phyloP scores from a whole-genome alignment of 1,140 invertebrate genomes.

The Periplaneta americana region DNA sequence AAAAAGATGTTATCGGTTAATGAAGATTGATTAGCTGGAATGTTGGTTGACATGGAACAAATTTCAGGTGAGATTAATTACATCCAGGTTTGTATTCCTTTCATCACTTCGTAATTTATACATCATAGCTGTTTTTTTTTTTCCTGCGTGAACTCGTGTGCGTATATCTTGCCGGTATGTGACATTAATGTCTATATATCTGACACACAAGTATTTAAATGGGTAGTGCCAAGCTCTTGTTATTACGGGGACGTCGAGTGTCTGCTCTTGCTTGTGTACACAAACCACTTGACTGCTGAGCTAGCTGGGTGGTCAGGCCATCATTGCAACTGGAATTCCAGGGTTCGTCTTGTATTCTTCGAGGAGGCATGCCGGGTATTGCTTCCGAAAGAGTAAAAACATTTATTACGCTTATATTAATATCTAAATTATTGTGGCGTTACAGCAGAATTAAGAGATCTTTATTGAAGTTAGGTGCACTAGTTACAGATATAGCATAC shows the following conservation, averaged over 20 bases:
- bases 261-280: not conserved
- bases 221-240: not conserved
- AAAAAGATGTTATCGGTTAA: too few relatives aligned
- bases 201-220: not conserved
- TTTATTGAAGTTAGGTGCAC: too few relatives aligned
- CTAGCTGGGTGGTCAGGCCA: not conserved
- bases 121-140: not conserved
- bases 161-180: not conserved
- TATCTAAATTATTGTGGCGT: too few relatives aligned
- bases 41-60: not conserved
- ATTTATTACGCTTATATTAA: too few relatives aligned
- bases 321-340: too few relatives aligned
- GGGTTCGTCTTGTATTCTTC: too few relatives aligned
- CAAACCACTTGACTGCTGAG: not conserved
- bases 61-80: not conserved
- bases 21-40: not conserved
- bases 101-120: not conserved
- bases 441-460: too few relatives aligned
- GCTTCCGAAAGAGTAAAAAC: too few relatives aligned
- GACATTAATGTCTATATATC: not conserved
- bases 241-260: not conserved
- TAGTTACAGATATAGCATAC: too few relatives aligned
- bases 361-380: too few relatives aligned
- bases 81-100: not conserved
- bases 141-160: not conserved